phyloP scores from a whole-genome alignment of 2,797 vertebrate genomes.

The Pangasius mekongensis region DNA sequence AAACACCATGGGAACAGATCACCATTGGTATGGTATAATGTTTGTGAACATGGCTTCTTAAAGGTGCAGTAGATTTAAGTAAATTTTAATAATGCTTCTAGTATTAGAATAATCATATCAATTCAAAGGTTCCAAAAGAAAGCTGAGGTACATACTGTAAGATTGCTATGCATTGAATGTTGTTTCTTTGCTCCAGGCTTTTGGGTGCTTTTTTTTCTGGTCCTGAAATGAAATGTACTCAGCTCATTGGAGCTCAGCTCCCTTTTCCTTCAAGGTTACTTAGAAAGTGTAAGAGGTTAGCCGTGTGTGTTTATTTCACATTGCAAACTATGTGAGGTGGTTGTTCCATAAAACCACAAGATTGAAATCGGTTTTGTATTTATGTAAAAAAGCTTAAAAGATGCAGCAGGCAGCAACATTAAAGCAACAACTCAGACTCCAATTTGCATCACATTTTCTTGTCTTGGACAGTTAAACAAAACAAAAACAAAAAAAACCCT shows the following conservation, averaged over 20 bases:
- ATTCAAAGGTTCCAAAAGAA: no score
- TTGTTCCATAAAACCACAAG: background rate
- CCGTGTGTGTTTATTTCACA: background rate
- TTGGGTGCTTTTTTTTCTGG: no score
- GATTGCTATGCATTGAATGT: no score
- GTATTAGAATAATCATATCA: no score
- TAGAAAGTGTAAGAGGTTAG: no score
- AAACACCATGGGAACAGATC: background rate
- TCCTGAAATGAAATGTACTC: no score
- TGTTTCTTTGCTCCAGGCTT: no score
- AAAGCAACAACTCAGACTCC: background rate
- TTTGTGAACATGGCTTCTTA: background rate
- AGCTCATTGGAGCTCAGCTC: no score
- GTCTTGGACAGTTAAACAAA: background rate
- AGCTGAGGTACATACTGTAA: no score
- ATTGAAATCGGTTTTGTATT: background rate
- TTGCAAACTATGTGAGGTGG: background rate
- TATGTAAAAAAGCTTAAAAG: background rate
- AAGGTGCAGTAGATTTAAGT: background rate
- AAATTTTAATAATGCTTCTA: background rate
- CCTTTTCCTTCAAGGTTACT: no score
- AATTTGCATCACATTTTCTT: background rate
- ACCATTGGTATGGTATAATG: no score
- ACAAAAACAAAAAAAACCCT: background rate
- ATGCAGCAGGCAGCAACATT: background rate